Percentiles rank a stretch among this genome's conserved stretches.
phyloP scores from a whole-genome alignment of 2,797 vertebrate genomes.

The Pantherophis vulpinus region DNA sequence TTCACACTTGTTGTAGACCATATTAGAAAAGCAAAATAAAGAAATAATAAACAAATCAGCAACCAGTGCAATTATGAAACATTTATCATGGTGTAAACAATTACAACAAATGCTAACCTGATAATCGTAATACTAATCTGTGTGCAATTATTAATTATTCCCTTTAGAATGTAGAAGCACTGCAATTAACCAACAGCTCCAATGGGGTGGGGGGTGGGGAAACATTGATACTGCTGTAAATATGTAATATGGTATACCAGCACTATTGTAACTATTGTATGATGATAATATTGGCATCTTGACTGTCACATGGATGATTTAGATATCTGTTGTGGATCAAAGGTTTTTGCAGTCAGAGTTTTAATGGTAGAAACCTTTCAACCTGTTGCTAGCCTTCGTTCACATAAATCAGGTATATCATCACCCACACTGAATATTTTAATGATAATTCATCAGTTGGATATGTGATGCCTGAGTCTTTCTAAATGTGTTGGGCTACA shows the following conservation, averaged over 20 bases:
- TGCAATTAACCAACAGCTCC: slow-evolving; percentile 64
- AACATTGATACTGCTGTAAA: slow-evolving; percentile 64
- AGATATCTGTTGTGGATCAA: slow-evolving; percentile 55
- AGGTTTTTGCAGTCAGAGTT: slow-evolving; percentile 22
- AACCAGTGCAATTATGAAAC: slow-evolving; percentile 3
- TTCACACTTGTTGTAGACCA: not conserved
- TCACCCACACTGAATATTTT: not conserved
- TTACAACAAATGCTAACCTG: slow-evolving; percentile 63
- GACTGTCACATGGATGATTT: slow-evolving; percentile 32
- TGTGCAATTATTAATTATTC: slow-evolving; percentile 59
- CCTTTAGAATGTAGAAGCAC: slow-evolving; percentile 59
- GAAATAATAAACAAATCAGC: not conserved
- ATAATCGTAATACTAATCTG: slow-evolving; percentile 58
- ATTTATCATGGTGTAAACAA: slow-evolving; percentile 47
- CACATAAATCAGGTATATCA: slow-evolving; percentile 23
- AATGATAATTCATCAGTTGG: not conserved
- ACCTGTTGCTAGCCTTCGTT: slow-evolving; percentile 29
- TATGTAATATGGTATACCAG: slow-evolving; percentile 58
- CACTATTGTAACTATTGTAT: not conserved
- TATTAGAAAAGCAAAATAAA: not conserved
- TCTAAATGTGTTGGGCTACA: not conserved
- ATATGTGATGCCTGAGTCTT: not conserved
- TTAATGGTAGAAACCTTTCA: not conserved
- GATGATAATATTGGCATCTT: slow-evolving; percentile 52
- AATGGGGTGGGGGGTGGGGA: slow-evolving; percentile 67